Evolutionary conservation across 2,797 vertebrate species (phyloP), one percentile per base, ranked within the genome.

Genomic region (Mico argentatus): DNA sequence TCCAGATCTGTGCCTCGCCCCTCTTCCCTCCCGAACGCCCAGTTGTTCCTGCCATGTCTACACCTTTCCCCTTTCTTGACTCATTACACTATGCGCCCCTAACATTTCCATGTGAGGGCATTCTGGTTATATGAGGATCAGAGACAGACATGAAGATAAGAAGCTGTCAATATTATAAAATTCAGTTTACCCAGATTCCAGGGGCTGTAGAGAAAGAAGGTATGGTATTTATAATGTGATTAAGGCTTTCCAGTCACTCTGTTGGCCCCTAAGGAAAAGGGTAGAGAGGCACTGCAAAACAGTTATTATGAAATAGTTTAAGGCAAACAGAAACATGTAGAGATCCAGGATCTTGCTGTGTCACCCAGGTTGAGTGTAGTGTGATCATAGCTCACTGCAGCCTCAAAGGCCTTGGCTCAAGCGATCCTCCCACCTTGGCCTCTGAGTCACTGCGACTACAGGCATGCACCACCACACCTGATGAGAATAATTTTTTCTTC

Each of bases 241-340:
- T 72, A 87, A 76, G 36, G 59, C 22, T 72, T 87, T 87, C 26
- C 15, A 72, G 24, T 87, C 48, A 36, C 44, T 70, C 33, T n/a
- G 13, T 14, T 27, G 48, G 26, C 48, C 8, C 30, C 73, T 72
- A 33, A 61, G 15, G 59, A 83, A 52, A 1, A 61, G 41, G 27
- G 12, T n/a, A 86, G n/a, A 55, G 50, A 70, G 6, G 41, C 41
- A 90, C 39, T n/a, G 57, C 24, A 86, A 92, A 46, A 64, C 11
- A 67, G n/a, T 33, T 76, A 90, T 39, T 48, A 61, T 24, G 59
- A 88, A 95, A 83, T 14, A n/a, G 72, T 95, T 88, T 84, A 95
- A 95, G 72, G 77, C 22, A 59, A 88, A 88, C 7, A 77, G 50
- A 91, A 93, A 93, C 27, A 59, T 2, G 7, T 6, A 87, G 41